Evolutionary conservation across 2,113 vertebrate genomes (phyloP), one percentile per base, ranked within the genome.

Genomic region (Zosterops lateralis): DNA sequence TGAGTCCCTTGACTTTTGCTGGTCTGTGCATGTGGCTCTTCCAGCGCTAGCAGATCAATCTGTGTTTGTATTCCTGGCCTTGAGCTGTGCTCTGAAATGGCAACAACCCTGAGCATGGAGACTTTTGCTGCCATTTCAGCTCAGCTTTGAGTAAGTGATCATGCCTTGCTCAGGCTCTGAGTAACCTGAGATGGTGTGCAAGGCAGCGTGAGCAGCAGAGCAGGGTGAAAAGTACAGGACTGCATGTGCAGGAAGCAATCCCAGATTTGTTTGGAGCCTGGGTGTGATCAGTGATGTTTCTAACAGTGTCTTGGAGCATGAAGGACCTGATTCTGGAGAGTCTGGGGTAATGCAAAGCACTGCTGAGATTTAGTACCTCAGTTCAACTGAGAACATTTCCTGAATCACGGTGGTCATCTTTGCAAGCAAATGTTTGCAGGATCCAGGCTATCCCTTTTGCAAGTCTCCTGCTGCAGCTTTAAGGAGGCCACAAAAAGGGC

Each of bases 11-110:
- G 67, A 13, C 24, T 90, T 51, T 90, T 51, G 9, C 57, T 57
- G 53, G 15, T 8, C 38, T 54, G 7, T 34, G n/a, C 14, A 1
- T 14, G 62, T 44, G 66, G 32, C 48, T 85, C 38, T 86, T 31
- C 22, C 58, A 50, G 22, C 0, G 0, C 64, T 20, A 68, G n/a
- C 48, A 34, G 81, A 34, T 54, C 67, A 61, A 32, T 50, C 38
- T 0, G 0, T 26, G 34, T 45, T 71, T 7, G 1, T 66, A 26
- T 66, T 74, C 42, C 22, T 81, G 45, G n/a, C 34, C 47, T 74
- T 50, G 53, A 38, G 38, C 64, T 85, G 44, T 2, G 2, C 32
- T 51, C 26, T n/a, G 28, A 76, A 42, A 31, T 36, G 60, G 36
- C 6, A 15, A 40, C 83, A 80, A 3, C 45, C 20, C 31, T 10